These are phyloP conservation scores for Setophaga petechia DNA, from an alignment of 2,113 vertebrate species.

Conservation along the genomic window DNA sequence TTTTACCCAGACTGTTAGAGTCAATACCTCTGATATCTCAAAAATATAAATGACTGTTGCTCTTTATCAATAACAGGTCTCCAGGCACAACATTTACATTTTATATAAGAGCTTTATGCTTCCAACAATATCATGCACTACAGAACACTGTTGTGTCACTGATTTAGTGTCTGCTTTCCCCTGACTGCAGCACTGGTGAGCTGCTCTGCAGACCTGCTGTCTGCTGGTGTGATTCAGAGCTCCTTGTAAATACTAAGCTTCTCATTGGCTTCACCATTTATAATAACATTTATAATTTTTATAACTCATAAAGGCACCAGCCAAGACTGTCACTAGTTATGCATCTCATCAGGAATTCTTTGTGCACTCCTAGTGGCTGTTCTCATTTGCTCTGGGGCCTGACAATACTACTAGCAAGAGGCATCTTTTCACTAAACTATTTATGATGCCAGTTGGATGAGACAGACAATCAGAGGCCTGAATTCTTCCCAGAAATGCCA, in stretches of 20 bases:
- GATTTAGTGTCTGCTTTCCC: not conserved
- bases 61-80: not conserved
- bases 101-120: not conserved
- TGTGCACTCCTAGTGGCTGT: not conserved
- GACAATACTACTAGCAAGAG: not conserved
- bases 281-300: constrained; percentile 3
- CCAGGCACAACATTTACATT: constrained; percentile 5
- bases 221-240: not conserved
- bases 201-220: not conserved
- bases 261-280: not conserved
- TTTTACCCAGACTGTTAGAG: constrained; percentile 18
- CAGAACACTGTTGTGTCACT: not conserved
- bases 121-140: not conserved
- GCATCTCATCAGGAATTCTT: not conserved
- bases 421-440: not conserved
- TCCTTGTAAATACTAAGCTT: not conserved
- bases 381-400: not conserved
- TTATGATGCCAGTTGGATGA: not conserved
- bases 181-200: not conserved
- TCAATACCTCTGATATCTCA: not conserved
- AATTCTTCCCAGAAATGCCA: not conserved
- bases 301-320: not conserved
- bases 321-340: not conserved
- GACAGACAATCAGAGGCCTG: not conserved
- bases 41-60: not conserved